Evolutionary conservation across 2,797 vertebrate species (phyloP), one percentile per base, ranked within the genome.

Genomic region (Catostomus latipinnis): DNA sequence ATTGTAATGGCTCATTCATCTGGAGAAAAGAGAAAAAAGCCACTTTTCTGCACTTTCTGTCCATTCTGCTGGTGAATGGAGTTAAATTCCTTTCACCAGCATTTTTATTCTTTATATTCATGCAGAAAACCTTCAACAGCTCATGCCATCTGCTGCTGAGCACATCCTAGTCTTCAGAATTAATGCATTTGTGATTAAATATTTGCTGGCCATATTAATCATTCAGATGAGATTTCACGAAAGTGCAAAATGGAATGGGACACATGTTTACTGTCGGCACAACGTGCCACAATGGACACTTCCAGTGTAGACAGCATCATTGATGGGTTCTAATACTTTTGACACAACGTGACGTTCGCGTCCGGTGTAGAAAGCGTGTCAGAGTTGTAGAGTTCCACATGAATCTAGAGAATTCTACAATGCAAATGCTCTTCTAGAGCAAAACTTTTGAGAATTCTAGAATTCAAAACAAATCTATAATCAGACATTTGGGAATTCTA

Each of bases 121-220:
- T 89, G 89, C 88, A 86, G 80, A 87, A 90, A 90, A 89, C 89
- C 88, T 87, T 84, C 83, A 87, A 84, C 91, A 84, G 84, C 89
- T 87, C 75, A 83, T 79, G 85, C 91, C 93, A 92, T 94, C 92
- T 93, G 91, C 82, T 85, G 81, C 84, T 83, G 74, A 14, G 85
- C 82, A 87, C 83, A 82, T 86, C 65, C 57, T 52, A 48, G 56
- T 18, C 48, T 65, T 57, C 34, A 16, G 65, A 71, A 71, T 54
- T 11, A 1, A 58, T 54, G 76, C 67, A 53, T 63, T 62, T 60
- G 57, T 53, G 34, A 71, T 78, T 18, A 62, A 54, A 78, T 71
- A 71, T 63, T 22, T 71, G 69, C 58, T 22, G 63, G 57, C 34
- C 62, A 22, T 45, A 81, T 68, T 53, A 74, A 60, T 75, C 71